Evolutionary conservation across 2,113 vertebrate species (phyloP).

Genomic region (Panurus biarmicus): DNA sequence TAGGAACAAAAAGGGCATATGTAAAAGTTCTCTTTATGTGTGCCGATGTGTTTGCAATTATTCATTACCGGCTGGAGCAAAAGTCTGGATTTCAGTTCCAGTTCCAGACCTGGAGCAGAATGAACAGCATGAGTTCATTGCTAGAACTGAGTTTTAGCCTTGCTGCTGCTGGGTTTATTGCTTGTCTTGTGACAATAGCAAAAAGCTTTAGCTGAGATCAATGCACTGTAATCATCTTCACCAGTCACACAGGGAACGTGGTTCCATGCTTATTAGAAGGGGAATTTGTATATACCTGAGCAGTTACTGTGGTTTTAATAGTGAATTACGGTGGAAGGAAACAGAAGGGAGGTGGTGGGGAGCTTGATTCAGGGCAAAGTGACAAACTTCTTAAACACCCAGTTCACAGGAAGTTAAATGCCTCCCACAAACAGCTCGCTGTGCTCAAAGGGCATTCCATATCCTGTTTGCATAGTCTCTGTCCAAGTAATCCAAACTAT

Average conservation of each 20-base stretch:
- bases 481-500: neutral
- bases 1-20: neutral
- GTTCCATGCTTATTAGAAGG: neutral
- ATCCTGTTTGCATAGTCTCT: neutral
- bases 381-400: neutral
- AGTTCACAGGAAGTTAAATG: neutral
- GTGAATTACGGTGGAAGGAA: neutral
- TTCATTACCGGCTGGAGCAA: neutral
- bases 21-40: neutral
- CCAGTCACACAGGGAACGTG: neutral
- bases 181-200: neutral
- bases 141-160: neutral
- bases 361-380: neutral
- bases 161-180: neutral
- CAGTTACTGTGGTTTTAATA: neutral
- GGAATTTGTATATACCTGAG: neutral
- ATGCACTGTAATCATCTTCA: rapidly evolving
- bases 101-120: neutral
- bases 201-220: neutral
- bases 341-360: too few species aligned
- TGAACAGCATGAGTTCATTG: neutral
- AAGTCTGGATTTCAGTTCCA: slow-evolving; percentile 22
- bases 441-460: slow-evolving; percentile 12
- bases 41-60: slow-evolving; percentile 45
- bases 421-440: neutral